phyloP scores from a whole-genome alignment of 2,888 invertebrate species.

The Eupithecia exiguata region DNA sequence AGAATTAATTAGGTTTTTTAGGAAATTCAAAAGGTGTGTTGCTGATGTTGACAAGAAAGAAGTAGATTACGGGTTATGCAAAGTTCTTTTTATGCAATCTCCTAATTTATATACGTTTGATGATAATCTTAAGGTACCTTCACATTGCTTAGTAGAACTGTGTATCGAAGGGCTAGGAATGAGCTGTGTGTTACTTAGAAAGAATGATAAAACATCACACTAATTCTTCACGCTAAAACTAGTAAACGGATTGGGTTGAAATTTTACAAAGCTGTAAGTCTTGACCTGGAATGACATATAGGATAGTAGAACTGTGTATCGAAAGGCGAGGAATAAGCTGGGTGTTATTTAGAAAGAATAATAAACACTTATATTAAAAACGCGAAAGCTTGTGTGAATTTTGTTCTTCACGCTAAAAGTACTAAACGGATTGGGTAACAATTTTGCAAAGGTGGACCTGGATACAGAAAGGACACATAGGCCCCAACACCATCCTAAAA shows the following conservation, averaged over 20 bases:
- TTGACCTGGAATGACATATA: too few species aligned
- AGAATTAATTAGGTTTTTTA: neutral
- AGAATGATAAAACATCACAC: neutral
- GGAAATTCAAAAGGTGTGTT: neutral
- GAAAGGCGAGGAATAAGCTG: neutral
- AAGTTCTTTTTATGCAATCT: neutral
- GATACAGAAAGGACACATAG: too few species aligned
- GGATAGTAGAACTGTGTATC: too few species aligned
- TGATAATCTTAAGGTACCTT: too few species aligned
- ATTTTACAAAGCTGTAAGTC: too few species aligned
- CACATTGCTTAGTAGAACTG: too few species aligned
- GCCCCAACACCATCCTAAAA: too few species aligned
- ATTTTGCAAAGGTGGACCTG: too few species aligned
- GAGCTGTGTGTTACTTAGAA: neutral
- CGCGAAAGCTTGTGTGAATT: neutral
- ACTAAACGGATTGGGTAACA: neutral
- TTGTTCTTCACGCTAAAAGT: neutral
- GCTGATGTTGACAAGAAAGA: neutral
- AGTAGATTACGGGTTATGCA: neutral
- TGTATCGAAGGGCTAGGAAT: neutral
- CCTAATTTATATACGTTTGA: neutral
- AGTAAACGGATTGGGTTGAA: too few species aligned
- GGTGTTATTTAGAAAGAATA: neutral
- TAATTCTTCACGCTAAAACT: too few species aligned
- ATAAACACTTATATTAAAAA: neutral